Evolutionary conservation across 1,140 invertebrate species (phyloP).

Genomic region (Eumaeus atala): DNA sequence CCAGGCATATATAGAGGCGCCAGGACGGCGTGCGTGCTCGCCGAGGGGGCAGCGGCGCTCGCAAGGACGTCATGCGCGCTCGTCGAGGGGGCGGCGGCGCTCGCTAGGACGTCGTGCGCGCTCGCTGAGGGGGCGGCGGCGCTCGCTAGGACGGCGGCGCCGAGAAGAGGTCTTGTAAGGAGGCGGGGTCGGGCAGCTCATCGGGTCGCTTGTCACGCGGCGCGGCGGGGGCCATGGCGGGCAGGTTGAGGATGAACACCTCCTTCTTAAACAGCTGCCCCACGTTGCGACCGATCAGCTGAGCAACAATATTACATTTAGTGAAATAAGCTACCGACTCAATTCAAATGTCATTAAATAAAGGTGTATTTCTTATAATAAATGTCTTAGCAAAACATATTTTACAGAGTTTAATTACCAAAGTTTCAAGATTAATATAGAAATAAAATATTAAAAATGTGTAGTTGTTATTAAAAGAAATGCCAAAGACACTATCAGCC

Average conservation of each 20-base stretch:
- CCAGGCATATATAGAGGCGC: neutral
- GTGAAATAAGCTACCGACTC: no score
- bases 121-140: neutral
- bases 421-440: no score
- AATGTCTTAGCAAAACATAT: no score
- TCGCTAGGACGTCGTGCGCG: no score
- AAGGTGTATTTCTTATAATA: no score
- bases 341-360: no score
- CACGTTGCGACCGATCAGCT: conserved; percentile 86
- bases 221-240: conserved; percentile 73
- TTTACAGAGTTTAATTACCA: no score
- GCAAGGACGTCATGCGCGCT: no score
- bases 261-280: conserved; percentile 91
- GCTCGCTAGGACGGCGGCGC: conserved; percentile 25
- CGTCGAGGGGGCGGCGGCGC: no score
- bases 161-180: conserved; percentile 69
- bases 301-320: conserved; percentile 23
- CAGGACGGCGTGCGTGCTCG: neutral
- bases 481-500: no score
- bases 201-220: conserved; percentile 65
- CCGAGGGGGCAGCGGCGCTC: neutral
- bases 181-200: conserved; percentile 60
- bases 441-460: no score
- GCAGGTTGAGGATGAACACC: conserved; percentile 87
- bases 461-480: no score